phyloP scores from a whole-genome alignment of 2,888 invertebrate genomes.

The Trachelus stipa region DNA sequence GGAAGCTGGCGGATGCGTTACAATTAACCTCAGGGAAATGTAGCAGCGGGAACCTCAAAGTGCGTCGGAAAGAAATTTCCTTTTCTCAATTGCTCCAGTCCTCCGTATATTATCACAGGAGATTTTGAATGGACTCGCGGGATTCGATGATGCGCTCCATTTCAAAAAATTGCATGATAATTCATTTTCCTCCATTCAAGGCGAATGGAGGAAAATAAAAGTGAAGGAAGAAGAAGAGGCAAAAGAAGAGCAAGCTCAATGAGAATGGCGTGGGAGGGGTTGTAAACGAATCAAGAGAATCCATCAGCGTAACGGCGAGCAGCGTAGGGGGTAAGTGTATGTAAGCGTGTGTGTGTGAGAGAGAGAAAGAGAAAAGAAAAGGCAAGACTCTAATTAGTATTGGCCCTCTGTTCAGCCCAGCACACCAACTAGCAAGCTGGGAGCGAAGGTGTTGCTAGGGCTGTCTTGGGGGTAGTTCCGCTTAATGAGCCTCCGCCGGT shows the following conservation, averaged over 20 bases:
- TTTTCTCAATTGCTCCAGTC: too few species aligned
- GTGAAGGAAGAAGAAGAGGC: constrained; percentile 25
- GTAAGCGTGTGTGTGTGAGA: constrained; percentile 3
- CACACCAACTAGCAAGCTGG: constrained; percentile 24
- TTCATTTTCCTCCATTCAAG: constrained; percentile 18
- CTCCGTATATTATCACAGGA: too few species aligned
- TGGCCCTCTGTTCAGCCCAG: constrained; percentile 37
- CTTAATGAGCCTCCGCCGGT: constrained; percentile 60
- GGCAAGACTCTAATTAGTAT: constrained; percentile 52
- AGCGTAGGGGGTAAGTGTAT: constrained; percentile 10
- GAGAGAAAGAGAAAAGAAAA: constrained; percentile 22
- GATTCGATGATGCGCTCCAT: too few species aligned
- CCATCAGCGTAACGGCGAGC: constrained; percentile 5
- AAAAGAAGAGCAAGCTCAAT: constrained; percentile 12
- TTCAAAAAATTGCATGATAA: constrained; percentile 28
- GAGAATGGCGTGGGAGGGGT: neutral
- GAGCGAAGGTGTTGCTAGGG: constrained; percentile 49
- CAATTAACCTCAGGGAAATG: constrained; percentile 34
- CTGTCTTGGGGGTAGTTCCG: constrained; percentile 57
- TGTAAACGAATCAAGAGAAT: constrained; percentile 4
- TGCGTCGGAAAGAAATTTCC: constrained; percentile 25
- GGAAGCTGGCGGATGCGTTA: constrained; percentile 31
- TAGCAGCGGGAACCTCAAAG: constrained; percentile 29
- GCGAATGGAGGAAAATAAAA: constrained; percentile 1
- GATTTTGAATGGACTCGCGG: too few species aligned